Percentiles rank a stretch among this genome's conserved stretches.
Evolutionary conservation across 2,888 invertebrate species (phyloP).

Genomic region (Cetonia aurata): DNA sequence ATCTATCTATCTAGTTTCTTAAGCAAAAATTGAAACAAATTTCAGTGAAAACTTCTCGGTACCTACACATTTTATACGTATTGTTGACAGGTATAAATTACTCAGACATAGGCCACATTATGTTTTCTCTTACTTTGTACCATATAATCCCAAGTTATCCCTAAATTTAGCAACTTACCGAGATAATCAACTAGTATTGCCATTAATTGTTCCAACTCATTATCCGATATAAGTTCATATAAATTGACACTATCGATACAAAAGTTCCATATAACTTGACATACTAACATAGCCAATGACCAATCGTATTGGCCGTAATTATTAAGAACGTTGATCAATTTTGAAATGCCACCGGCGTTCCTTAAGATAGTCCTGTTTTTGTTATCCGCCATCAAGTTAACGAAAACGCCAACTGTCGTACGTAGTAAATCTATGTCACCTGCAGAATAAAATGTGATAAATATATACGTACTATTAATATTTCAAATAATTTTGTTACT

Average conservation of each 20-base stretch:
- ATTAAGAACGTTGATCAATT: slow-evolving; percentile 70
- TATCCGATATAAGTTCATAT: slow-evolving; percentile 67
- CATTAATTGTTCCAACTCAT: slow-evolving; percentile 70
- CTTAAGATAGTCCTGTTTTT: slow-evolving; percentile 70
- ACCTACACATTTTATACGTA: no score
- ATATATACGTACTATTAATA: background rate
- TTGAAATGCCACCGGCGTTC: slow-evolving; percentile 68
- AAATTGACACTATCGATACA: slow-evolving; percentile 70
- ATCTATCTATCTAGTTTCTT: no score
- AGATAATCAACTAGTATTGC: slow-evolving; percentile 70
- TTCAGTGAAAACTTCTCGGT: no score
- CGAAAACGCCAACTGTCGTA: slow-evolving; percentile 85
- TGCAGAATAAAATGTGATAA: slow-evolving; percentile 55
- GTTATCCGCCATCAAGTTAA: slow-evolving; percentile 79
- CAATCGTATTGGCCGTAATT: slow-evolving; percentile 75
- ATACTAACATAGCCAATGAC: slow-evolving; percentile 79
- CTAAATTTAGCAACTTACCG: slow-evolving; percentile 58
- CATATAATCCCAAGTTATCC: no score
- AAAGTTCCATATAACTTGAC: slow-evolving; percentile 82
- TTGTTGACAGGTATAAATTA: no score
- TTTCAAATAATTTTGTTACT: slow-evolving; percentile 73
- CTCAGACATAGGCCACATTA: no score
- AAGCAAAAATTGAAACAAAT: no score
- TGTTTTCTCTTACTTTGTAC: background rate
- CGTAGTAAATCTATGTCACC: slow-evolving; percentile 78